Conservation (phyloP, 2,113 vertebrate species). For the Poeciliopsis occidentalis region DNA sequence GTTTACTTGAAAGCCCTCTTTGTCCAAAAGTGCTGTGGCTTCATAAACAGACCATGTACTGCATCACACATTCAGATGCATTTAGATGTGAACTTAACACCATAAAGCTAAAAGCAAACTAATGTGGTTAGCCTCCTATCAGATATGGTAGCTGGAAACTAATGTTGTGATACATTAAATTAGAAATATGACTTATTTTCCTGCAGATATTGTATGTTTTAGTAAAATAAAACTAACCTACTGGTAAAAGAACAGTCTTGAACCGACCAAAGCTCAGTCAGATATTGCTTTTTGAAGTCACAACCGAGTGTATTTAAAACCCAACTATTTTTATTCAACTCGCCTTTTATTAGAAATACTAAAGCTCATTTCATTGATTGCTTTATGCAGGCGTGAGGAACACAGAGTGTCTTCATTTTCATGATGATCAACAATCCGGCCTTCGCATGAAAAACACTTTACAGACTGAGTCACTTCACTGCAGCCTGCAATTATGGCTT, state of each 20-base stretch:
- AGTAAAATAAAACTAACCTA: no score
- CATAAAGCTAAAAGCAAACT: not conserved
- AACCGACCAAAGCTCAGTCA: not conserved
- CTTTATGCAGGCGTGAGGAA: not conserved
- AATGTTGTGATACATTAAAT: not conserved
- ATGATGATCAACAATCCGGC: not conserved
- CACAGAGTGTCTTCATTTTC: not conserved
- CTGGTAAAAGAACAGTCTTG: not conserved
- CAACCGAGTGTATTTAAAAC: not conserved
- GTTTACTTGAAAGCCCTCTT: not conserved
- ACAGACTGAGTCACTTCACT: not conserved
- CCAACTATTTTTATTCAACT: not conserved
- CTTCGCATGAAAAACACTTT: conserved; percentile 1
- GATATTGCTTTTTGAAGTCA: not conserved
- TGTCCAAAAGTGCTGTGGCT: not conserved
- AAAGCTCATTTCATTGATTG: not conserved
- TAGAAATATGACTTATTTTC: not conserved
- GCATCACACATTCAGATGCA: not conserved
- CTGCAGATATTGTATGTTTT: not conserved
- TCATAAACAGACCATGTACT: not conserved
- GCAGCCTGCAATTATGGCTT: not conserved
- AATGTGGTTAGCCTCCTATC: not conserved
- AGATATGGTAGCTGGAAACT: not conserved
- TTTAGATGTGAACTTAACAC: not conserved
- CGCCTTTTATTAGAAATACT: not conserved